A percentile compares a stretch with the other conserved stretches of the same genome.
These are phyloP conservation scores for Metacarcinus magister DNA, from an alignment of 2,888 invertebrate genomes.

Conservation along the genomic window DNA sequence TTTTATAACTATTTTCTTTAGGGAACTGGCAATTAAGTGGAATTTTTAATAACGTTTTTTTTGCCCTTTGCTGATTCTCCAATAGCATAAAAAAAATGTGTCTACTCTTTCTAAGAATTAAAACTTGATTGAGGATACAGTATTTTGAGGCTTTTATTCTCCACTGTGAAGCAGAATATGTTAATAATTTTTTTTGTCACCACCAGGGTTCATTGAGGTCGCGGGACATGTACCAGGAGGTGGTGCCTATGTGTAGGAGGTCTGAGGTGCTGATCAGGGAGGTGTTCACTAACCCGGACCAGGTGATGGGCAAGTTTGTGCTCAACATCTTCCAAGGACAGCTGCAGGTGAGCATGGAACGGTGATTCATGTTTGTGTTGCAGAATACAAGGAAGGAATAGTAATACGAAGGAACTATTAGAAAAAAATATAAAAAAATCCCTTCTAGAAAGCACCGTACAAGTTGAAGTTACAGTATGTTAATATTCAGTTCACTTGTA, in stretches of 20 bases:
- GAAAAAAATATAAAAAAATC: no score
- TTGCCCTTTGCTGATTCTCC: background rate
- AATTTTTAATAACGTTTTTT: background rate
- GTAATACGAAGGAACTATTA: no score
- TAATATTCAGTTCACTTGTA: no score
- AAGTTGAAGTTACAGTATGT: no score
- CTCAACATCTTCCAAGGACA: slow-evolving; percentile 97
- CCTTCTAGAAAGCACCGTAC: no score
- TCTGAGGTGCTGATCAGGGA: slow-evolving; percentile 93
- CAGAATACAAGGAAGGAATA: no score
- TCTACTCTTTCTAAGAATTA: no score
- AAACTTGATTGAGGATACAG: background rate
- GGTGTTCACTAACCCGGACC: slow-evolving; percentile 97
- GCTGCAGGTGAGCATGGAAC: slow-evolving; percentile 84
- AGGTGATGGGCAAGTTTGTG: slow-evolving; percentile 99
- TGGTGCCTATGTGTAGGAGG: slow-evolving; percentile 94
- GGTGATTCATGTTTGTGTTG: background rate
- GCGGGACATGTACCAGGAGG: slow-evolving; percentile 94
- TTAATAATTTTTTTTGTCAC: background rate
- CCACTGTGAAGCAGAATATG: background rate
- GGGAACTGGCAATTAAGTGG: no score
- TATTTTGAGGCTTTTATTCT: background rate
- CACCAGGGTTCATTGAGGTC: slow-evolving; percentile 73
- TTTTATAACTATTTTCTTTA: no score
- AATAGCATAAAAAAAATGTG: no score